phyloP scores from a whole-genome alignment of 1,140 invertebrate species.

The Pogonomyrmex californicus region DNA sequence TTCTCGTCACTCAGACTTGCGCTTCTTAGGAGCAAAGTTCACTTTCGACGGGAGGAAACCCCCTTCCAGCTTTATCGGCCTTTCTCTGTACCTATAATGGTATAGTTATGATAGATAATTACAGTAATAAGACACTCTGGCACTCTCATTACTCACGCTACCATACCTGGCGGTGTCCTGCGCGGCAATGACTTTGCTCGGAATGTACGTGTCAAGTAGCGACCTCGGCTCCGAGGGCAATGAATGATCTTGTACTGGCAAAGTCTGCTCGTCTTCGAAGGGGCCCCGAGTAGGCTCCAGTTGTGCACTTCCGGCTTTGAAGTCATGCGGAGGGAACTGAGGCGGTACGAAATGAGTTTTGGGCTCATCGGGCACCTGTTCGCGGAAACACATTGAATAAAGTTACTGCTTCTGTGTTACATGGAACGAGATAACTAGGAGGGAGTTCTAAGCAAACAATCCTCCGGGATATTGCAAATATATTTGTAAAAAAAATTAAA shows the following conservation, averaged over 20 bases:
- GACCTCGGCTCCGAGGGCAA: conserved; percentile 79
- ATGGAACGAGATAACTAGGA: background rate
- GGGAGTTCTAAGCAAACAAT: background rate
- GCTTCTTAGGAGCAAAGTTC: conserved; percentile 83
- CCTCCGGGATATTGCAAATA: background rate
- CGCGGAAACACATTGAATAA: background rate
- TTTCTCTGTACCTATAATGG: conserved; percentile 83
- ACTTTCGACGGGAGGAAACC: conserved; percentile 85
- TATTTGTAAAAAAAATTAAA: background rate
- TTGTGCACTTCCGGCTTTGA: conserved; percentile 73
- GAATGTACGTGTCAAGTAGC: conserved; percentile 83
- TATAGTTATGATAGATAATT: background rate
- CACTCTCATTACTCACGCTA: background rate
- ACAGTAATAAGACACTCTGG: background rate
- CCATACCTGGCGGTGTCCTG: conserved; percentile 82
- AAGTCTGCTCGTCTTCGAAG: conserved; percentile 70
- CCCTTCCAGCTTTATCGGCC: conserved; percentile 84
- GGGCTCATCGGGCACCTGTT: conserved; percentile 72
- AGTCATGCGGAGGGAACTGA: conserved; percentile 78
- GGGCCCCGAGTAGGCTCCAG: conserved; percentile 69
- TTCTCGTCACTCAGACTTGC: conserved; percentile 75
- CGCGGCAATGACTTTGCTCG: conserved; percentile 83
- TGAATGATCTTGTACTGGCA: conserved; percentile 66
- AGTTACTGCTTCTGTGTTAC: background rate
- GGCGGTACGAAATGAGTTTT: conserved; percentile 73